A percentile compares a stretch with the other conserved stretches of the same genome.
phyloP scores from a whole-genome alignment of 2,888 invertebrate species.

The Synanthedon vespiformis region DNA sequence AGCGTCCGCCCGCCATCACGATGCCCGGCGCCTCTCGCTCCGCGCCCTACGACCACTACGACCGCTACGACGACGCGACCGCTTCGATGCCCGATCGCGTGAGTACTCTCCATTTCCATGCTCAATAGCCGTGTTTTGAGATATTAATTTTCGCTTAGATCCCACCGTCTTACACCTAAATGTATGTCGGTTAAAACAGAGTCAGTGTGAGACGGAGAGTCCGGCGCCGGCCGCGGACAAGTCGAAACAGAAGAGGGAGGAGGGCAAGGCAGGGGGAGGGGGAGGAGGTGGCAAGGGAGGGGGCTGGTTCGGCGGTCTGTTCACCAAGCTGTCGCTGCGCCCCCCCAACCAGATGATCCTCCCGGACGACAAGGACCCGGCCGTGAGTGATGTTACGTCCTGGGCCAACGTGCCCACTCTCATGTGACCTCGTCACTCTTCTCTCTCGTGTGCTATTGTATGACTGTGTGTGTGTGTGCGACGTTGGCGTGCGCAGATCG shows the following conservation, averaged over 20 bases:
- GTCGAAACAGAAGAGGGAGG: conserved; percentile 13
- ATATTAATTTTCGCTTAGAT: too few species aligned
- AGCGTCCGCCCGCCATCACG: conserved; percentile 37
- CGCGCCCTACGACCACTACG: conserved; percentile 18
- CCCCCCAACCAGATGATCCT: conserved; percentile 96
- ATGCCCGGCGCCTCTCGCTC: conserved; percentile 36
- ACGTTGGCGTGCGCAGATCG: conserved; percentile 73
- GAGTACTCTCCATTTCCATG: too few species aligned
- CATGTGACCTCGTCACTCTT: conserved; percentile 15
- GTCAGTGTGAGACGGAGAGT: conserved; percentile 79
- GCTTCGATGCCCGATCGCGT: background rate
- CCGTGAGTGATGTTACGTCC: conserved; percentile 68
- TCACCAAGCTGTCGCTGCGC: conserved; percentile 83
- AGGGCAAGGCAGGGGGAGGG: conserved; percentile 6
- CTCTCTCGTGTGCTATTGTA: conserved; percentile 4
- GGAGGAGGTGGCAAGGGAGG: conserved; percentile 24
- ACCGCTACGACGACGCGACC: conserved; percentile 21
- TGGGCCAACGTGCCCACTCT: conserved; percentile 22
- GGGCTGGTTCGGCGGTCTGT: conserved; percentile 90
- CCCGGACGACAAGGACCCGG: conserved; percentile 93
- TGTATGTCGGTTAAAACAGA: conserved; percentile 8
- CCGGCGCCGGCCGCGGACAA: conserved; percentile 12
- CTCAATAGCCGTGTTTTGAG: too few species aligned
- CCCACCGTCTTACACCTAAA: too few species aligned
- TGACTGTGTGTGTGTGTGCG: conserved; percentile 2